Evolutionary conservation across 2,113 vertebrate genomes (phyloP).

Genomic region (Oceanites oceanicus): DNA sequence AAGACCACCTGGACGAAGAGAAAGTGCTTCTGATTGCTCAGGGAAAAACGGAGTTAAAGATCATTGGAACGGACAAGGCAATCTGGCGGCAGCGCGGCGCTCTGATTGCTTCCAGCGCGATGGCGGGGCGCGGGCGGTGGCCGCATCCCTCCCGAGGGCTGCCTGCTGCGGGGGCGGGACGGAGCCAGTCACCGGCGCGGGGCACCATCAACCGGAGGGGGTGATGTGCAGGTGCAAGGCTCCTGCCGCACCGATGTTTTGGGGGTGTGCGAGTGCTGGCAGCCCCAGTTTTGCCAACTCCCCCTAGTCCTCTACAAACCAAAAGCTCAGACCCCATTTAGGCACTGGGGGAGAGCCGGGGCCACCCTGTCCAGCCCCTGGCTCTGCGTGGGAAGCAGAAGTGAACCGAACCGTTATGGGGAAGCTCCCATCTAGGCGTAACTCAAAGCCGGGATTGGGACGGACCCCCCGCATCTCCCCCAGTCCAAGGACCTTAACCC

Average conservation of each 20-base stretch:
- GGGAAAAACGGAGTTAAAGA: slow-evolving; percentile 17
- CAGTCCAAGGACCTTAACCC: neutral
- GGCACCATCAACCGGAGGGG: accelerated
- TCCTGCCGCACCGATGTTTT: accelerated
- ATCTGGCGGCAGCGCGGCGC: neutral
- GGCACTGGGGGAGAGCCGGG: accelerated
- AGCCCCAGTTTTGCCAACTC: neutral
- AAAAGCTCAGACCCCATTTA: too few relatives aligned
- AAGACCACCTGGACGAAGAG: slow-evolving; percentile 46
- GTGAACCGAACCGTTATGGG: accelerated
- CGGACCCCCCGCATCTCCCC: accelerated
- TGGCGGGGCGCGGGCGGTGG: neutral
- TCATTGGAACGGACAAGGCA: slow-evolving; percentile 67
- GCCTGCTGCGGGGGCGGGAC: accelerated
- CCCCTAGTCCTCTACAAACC: accelerated
- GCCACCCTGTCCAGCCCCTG: neutral
- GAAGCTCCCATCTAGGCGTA: accelerated
- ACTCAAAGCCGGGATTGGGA: neutral
- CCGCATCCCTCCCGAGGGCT: neutral
- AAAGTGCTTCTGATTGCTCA: slow-evolving; percentile 48
- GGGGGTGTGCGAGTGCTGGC: accelerated
- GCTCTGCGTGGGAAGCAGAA: neutral
- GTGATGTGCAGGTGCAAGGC: accelerated
- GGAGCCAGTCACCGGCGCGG: accelerated
- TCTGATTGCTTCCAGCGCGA: neutral